These are phyloP conservation scores for Idris sp. DNA, from an alignment of 1,140 invertebrate genomes.

Conservation along the genomic window DNA sequence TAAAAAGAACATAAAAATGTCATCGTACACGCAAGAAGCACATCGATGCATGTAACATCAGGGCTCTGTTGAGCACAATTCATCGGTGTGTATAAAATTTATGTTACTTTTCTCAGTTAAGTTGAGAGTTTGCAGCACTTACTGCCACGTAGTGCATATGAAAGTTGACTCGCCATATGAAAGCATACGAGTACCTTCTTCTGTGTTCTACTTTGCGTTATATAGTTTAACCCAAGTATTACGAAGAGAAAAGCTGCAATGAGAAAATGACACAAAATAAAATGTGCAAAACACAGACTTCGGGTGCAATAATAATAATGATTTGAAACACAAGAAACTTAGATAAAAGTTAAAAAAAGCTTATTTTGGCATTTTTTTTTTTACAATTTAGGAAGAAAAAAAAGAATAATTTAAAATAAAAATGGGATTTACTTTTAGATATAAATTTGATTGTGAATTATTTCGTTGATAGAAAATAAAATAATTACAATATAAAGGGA, in stretches of 20 bases:
- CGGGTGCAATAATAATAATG: constrained; percentile 15
- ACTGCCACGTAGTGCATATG: constrained; percentile 61
- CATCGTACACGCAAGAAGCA: constrained; percentile 42
- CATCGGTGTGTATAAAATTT: constrained; percentile 59
- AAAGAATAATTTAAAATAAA: no score
- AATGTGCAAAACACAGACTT: constrained; percentile 1
- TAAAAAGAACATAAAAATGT: constrained; percentile 60
- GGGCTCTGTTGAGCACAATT: constrained; percentile 47
- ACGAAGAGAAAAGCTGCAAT: constrained; percentile 44
- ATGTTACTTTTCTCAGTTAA: constrained; percentile 59
- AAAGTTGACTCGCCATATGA: constrained; percentile 65
- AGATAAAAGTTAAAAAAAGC: no score
- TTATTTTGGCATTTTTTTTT: no score
- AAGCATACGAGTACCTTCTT: constrained; percentile 48
- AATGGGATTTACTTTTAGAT: no score
- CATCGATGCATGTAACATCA: constrained; percentile 51
- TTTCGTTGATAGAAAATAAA: no score
- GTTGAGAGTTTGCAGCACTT: constrained; percentile 69
- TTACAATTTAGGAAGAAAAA: no score
- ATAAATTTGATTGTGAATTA: no score
- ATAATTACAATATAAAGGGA: no score
- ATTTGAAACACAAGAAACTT: no score
- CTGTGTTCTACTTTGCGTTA: constrained; percentile 60
- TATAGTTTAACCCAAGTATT: constrained; percentile 66
- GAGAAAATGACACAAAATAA: constrained; percentile 37